Conservation (phyloP, 2,797 vertebrate species). For the Hoplostethus mediterraneus region DNA sequence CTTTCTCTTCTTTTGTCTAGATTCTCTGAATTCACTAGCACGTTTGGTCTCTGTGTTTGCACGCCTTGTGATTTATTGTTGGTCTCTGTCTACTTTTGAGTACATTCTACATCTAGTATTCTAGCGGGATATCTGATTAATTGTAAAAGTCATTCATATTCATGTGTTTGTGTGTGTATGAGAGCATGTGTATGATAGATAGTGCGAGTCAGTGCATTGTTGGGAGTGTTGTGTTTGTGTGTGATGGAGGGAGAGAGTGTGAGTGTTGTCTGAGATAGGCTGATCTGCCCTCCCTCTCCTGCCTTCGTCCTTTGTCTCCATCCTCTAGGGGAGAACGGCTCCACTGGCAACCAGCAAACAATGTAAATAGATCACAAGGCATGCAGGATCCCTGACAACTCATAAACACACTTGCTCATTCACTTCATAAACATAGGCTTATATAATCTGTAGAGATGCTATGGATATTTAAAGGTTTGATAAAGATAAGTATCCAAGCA, state of each 20-base stretch:
- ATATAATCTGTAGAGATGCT: conserved; percentile 2
- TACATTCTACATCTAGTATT: conserved; percentile 31
- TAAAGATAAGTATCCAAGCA: not conserved
- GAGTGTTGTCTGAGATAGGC: conserved; percentile 84
- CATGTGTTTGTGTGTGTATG: conserved; percentile 51
- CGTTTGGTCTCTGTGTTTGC: conserved; percentile 64
- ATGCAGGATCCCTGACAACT: conserved; percentile 69
- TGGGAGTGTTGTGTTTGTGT: conserved; percentile 63
- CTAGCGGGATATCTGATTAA: conserved; percentile 47
- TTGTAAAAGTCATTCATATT: conserved; percentile 45
- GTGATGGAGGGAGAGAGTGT: conserved; percentile 72
- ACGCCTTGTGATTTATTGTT: conserved; percentile 57
- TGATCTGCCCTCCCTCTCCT: conserved; percentile 74
- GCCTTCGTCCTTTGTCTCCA: conserved; percentile 83
- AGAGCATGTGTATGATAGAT: conserved; percentile 69
- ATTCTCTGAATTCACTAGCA: conserved; percentile 67
- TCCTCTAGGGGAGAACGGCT: conserved; percentile 78
- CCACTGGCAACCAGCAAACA: conserved; percentile 83
- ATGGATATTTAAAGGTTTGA: not conserved
- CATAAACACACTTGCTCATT: conserved; percentile 42
- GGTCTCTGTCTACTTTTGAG: conserved; percentile 43
- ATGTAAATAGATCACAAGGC: conserved; percentile 80
- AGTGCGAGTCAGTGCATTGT: conserved; percentile 61
- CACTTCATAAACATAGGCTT: conserved; percentile 7
- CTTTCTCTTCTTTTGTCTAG: conserved; percentile 58